These are phyloP conservation scores for Radopholus similis DNA, from an alignment of 1,140 invertebrate genomes.

Conservation along the genomic window DNA sequence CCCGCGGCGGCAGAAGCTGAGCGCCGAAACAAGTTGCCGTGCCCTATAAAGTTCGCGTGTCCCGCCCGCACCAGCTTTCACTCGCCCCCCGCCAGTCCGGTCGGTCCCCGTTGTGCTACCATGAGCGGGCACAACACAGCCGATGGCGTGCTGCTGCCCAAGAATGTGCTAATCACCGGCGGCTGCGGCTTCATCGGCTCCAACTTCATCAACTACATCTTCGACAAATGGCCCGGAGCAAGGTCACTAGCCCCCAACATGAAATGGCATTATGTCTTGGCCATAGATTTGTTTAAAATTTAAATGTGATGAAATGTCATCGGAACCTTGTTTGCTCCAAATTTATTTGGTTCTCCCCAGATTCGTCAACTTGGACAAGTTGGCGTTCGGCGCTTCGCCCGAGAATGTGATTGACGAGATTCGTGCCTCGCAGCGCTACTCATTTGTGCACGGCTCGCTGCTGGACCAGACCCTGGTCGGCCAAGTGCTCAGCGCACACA, in stretches of 20 bases:
- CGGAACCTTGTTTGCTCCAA: background rate
- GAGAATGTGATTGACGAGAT: constrained; percentile 42
- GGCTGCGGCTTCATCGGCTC: constrained; percentile 59
- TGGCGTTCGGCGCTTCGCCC: constrained; percentile 47
- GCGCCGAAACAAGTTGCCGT: background rate
- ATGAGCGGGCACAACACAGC: too few species aligned
- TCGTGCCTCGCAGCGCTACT: constrained; percentile 46
- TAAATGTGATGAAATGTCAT: background rate
- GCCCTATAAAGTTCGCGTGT: background rate
- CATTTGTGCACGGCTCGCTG: constrained; percentile 47
- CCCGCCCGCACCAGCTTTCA: background rate
- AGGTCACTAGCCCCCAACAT: constrained; percentile 35
- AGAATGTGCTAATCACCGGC: constrained; percentile 29
- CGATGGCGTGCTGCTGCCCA: too few species aligned
- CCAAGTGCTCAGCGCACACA: constrained; percentile 38
- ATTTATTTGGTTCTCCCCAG: constrained; percentile 29
- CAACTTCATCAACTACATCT: constrained; percentile 57
- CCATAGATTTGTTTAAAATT: background rate
- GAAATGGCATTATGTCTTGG: background rate
- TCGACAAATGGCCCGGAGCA: constrained; percentile 45
- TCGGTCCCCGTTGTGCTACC: too few species aligned
- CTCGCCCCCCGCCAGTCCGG: too few species aligned
- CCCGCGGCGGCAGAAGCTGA: too few species aligned
- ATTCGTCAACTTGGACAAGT: constrained; percentile 55
- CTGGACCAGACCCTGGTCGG: constrained; percentile 39